These are phyloP conservation scores for Drosophila rubida DNA, from an alignment of 2,888 invertebrate genomes.

Conservation along the genomic window DNA sequence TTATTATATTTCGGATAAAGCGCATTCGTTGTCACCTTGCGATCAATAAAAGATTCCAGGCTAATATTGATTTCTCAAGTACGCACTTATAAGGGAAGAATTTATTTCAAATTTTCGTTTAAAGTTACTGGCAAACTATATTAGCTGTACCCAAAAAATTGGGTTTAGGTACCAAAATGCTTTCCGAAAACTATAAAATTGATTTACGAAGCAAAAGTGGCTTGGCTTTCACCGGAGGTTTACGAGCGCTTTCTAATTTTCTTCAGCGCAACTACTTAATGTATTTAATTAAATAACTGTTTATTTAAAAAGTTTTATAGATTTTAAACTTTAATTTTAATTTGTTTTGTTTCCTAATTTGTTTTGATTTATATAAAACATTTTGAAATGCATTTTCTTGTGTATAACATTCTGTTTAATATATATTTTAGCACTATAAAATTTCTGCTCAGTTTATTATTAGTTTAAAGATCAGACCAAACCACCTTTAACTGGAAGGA, in stretches of 20 bases:
- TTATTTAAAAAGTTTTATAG: too few relatives aligned
- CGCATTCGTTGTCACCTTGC: constrained; percentile 3
- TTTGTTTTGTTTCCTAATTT: background rate
- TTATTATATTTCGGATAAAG: constrained; percentile 3
- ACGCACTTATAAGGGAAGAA: too few relatives aligned
- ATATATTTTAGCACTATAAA: background rate
- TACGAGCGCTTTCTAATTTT: background rate
- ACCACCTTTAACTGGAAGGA: background rate
- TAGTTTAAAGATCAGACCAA: background rate
- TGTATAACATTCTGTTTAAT: background rate
- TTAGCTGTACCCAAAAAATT: too few relatives aligned
- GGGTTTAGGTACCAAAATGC: too few relatives aligned
- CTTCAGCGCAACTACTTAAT: background rate
- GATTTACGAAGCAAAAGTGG: too few relatives aligned
- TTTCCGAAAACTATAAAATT: too few relatives aligned
- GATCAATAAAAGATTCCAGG: constrained; percentile 5
- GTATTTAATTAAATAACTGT: too few relatives aligned
- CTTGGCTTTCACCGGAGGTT: too few relatives aligned
- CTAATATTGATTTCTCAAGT: background rate
- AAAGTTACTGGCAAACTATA: too few relatives aligned
- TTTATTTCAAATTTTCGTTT: too few relatives aligned
- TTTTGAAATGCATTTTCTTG: too few relatives aligned
- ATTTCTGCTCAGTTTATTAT: background rate
- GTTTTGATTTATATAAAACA: too few relatives aligned
- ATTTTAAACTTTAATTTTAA: background rate